phyloP scores from a whole-genome alignment of 2,113 vertebrate species.

The Polypterus senegalus region DNA sequence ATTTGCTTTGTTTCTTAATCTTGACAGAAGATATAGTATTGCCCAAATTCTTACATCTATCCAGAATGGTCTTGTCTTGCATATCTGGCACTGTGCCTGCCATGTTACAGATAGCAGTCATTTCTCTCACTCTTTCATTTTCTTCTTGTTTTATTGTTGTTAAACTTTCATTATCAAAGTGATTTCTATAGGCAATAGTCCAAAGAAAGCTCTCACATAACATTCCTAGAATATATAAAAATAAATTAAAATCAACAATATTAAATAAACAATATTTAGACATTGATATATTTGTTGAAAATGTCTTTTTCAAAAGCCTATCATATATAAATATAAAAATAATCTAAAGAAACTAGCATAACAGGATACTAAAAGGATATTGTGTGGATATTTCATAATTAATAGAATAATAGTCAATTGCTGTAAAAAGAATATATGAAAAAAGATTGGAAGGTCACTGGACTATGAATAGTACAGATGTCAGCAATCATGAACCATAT shows the following conservation, averaged over 20 bases:
- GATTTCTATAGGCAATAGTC: conserved; percentile 48
- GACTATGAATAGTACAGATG: too few relatives aligned
- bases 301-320: too few relatives aligned
- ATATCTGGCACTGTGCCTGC: conserved; percentile 23
- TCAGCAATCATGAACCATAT: too few relatives aligned
- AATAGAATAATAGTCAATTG: too few relatives aligned
- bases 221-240: conserved; percentile 52
- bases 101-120: conserved; percentile 27
- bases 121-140: conserved; percentile 33
- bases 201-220: conserved; percentile 78
- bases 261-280: too few relatives aligned
- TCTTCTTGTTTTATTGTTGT: neutral
- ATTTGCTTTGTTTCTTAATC: neutral
- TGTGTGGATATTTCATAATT: too few relatives aligned
- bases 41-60: conserved; percentile 33
- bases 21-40: conserved; percentile 13
- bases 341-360: too few relatives aligned
- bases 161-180: conserved; percentile 23
- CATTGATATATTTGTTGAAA: too few relatives aligned
- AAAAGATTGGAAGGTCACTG: too few relatives aligned
- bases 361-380: too few relatives aligned
- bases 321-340: too few relatives aligned
- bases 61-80: conserved; percentile 28
- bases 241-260: neutral
- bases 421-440: too few relatives aligned